Percentiles rank a stretch among this genome's conserved stretches.
phyloP scores from a whole-genome alignment of 1,140 invertebrate genomes.

The Drosophila nannoptera region DNA sequence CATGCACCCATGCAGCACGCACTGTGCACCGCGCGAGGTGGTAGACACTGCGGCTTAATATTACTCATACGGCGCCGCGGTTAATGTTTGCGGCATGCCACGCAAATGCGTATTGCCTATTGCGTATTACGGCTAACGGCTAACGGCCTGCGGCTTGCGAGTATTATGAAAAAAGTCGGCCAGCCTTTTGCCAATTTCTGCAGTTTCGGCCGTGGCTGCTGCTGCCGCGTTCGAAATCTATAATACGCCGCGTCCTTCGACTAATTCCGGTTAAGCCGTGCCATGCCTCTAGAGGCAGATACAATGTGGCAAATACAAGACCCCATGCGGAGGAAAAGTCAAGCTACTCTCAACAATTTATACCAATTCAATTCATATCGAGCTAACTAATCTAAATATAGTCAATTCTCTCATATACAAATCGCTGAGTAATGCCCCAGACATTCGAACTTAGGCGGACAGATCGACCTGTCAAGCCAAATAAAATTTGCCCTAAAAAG shows the following conservation, averaged over 20 bases:
- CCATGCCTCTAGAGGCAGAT: background rate
- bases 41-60: background rate
- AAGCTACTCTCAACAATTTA: background rate
- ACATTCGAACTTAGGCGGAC: background rate
- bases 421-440: conserved; percentile 9
- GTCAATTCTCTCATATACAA: background rate
- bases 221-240: too few species aligned
- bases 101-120: conserved; percentile 12
- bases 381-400: background rate
- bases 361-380: conserved; percentile 3
- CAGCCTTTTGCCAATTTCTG: background rate
- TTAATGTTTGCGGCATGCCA: conserved; percentile 1
- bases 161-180: conserved; percentile 4
- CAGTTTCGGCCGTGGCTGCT: conserved; percentile 9
- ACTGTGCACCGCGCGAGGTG: background rate
- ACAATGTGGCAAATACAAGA: conserved; percentile 1
- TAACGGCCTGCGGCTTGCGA: background rate
- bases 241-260: background rate
- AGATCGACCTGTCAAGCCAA: background rate
- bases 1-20: background rate
- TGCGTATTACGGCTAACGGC: background rate
- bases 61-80: background rate
- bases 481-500: conserved; percentile 2
- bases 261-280: conserved; percentile 2
- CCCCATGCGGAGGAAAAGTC: conserved; percentile 1